Evolutionary conservation across 2,888 invertebrate species (phyloP), one percentile per base, ranked within the genome.

Genomic region (Ashinkailepas kermadecensis): DNA sequence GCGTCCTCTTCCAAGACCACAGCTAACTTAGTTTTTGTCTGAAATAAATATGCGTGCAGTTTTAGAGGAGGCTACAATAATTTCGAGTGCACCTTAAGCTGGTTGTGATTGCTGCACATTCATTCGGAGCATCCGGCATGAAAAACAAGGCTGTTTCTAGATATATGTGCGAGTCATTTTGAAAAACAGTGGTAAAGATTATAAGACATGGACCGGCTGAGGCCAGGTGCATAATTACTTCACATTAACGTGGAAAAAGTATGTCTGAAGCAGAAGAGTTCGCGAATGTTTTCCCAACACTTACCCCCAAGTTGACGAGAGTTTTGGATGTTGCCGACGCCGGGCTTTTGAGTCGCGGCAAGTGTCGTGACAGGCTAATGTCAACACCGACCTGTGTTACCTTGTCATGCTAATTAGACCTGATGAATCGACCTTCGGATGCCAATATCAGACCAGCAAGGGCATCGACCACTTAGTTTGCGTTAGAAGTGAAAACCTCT

Each of bases 31-130:
- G 39, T 70, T 15, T 70, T 39, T 12, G 39, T 39, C 39, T 39
- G 25, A 70, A 23, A 25, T 70, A 39, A 39, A 39, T 39, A 15
- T 13, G 39, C 7, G 39, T 23, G 70, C 70, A 70, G 70, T 25
- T 70, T 70, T 70, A 70, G 39, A 70, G 70, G 70, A 25, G 67
- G 25, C 70, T 70, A 70, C 70, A 70, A 70, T 70, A 70, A 70
- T 70, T 70, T 15, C 13, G 70, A 70, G 70, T 70, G 70, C 25
- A 12, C 23, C 15, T 70, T 70, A 39, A 70, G 39, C 70, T 39
- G 70, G 39, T 70, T 70, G 15, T 70, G 39, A 70, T 70, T 70
- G 70, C 70, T 39, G 39, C 39, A 39, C 70, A 39, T 70, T 70
- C 70, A 70, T 70, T 70, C 70, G 15, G 70, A 15, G 39, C 70